A percentile compares a stretch with the other conserved stretches of the same genome.
Evolutionary conservation across 2,888 invertebrate species (phyloP).

Genomic region (Nebria brevicollis): DNA sequence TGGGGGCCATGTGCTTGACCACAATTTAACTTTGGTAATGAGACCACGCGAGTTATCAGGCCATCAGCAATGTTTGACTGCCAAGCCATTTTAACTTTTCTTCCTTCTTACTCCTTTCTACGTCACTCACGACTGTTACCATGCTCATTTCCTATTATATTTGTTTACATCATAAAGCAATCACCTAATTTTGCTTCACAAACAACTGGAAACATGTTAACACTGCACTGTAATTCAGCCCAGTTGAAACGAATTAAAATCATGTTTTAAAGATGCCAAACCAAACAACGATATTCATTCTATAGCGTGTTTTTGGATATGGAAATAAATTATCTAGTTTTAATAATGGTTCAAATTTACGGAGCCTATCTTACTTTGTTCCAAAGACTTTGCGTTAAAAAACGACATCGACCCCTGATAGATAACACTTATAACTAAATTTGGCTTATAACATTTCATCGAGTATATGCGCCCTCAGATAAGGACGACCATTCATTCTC

Average conservation of each 20-base stretch:
- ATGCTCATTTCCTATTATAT: not conserved
- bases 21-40: constrained; percentile 47
- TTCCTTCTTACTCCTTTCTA: constrained; percentile 13
- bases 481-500: constrained; percentile 39
- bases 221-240: too few species aligned
- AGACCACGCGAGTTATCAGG: constrained; percentile 38
- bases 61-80: constrained; percentile 44
- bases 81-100: constrained; percentile 37
- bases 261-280: too few species aligned
- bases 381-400: not conserved
- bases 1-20: constrained; percentile 41
- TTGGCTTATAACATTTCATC: constrained; percentile 7
- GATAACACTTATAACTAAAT: not conserved
- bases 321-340: not conserved
- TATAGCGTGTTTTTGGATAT: not conserved
- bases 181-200: not conserved
- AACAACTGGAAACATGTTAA: not conserved
- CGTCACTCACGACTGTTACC: constrained; percentile 4
- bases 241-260: too few species aligned
- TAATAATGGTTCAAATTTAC: not conserved
- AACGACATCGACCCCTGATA: not conserved
- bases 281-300: too few species aligned
- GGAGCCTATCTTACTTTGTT: not conserved
- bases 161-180: not conserved
- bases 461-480: constrained; percentile 32